Base-by-base conservation (phyloP, 2,113 vertebrate species). In the Geococcyx californianus region DNA sequence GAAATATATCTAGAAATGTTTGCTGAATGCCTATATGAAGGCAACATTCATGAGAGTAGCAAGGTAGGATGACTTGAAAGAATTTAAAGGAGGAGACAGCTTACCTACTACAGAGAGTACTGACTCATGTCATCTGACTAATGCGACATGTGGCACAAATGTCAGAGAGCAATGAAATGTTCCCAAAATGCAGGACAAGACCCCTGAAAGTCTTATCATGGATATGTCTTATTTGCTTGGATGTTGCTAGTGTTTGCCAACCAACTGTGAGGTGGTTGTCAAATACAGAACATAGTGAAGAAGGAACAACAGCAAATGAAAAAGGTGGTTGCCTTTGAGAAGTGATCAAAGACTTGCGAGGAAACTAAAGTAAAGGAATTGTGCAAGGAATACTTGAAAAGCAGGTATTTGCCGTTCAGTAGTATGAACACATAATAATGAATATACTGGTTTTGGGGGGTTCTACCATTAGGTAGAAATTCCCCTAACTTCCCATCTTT, bases 391-490 rank as follows among this genome's bases (percentile, higher is more conserved):
- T 69, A 56, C 16, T 54, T 49, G 36, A 88, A 79, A 42, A 94
- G 10, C 9, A 64, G 7, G 6, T 63, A 8, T 58, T 69, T 79
- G 18, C 3, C 60, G 12, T 68, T 92, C 16, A 3, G 28, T 44
- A 18, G 3, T 80, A 68, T 31, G 59, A 38, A 31, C 7, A 69
- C 5, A 58, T 24, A 25, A 80, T 64, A 85, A n/a, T 24, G 1
- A 92, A 77, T 25, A 55, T 51, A 45, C 4, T 45, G 21, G 0
- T 1, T 28, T 2, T 2, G 7, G 54, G 3, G 7, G 34, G 63
- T 91, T 91, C 45, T 7, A 51, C 23, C 14, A 26, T 28, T 10
- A 33, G 8, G 11, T 58, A 62, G 10, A 42, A 28, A 1, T 47
- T 72, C 31, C 18, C 19, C 14, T 58, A 5, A 36, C 19, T 83